phyloP scores from a whole-genome alignment of 2,113 vertebrate genomes.

The Rhea americana region DNA sequence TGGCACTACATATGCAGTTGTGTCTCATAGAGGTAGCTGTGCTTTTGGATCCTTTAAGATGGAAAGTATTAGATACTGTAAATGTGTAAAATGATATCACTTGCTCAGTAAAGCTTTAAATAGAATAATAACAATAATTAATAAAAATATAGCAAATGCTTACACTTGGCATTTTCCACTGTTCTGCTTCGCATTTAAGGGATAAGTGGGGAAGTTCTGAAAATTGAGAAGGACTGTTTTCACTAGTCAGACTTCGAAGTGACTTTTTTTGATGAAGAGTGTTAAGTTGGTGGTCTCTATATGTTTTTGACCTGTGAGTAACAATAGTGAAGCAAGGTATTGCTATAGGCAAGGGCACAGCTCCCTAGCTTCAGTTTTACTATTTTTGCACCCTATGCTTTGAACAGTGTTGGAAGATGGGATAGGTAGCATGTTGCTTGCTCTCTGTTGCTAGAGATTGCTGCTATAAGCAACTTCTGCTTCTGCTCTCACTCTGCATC shows the following conservation, averaged over 20 bases:
- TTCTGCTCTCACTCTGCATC: background rate
- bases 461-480: background rate
- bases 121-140: background rate
- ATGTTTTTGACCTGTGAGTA: background rate
- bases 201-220: background rate
- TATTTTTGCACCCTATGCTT: background rate
- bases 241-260: background rate
- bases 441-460: background rate
- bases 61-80: background rate
- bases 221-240: background rate
- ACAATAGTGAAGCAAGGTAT: background rate
- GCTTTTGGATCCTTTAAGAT: background rate
- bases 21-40: background rate
- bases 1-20: background rate
- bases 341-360: background rate
- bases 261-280: background rate
- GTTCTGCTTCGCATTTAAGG: background rate
- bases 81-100: background rate
- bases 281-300: background rate
- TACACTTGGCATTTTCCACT: background rate
- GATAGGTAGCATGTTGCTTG: background rate
- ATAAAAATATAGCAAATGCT: background rate
- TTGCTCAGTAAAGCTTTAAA: background rate
- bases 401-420: background rate
- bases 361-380: background rate